Percentiles rank a stretch among this genome's conserved stretches.
phyloP scores from a whole-genome alignment of 2,113 vertebrate genomes.

The Australoheros scitulus region DNA sequence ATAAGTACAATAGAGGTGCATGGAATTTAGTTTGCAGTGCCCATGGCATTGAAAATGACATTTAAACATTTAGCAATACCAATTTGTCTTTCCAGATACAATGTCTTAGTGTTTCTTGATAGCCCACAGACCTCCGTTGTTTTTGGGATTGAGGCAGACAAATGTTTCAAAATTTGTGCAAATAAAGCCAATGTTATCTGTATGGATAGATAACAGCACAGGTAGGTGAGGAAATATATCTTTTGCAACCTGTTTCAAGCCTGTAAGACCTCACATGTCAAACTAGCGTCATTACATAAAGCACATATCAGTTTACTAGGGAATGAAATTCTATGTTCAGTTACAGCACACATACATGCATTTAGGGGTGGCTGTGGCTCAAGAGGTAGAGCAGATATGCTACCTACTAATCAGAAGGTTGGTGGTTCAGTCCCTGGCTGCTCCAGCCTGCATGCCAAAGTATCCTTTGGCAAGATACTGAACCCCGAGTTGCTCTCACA shows the following conservation, averaged over 20 bases:
- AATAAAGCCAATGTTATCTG: neutral
- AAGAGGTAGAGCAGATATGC: no score
- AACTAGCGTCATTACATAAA: neutral
- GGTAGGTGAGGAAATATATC: neutral
- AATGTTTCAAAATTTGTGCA: constrained; percentile 3
- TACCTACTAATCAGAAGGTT: no score
- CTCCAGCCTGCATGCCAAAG: no score
- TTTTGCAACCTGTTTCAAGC: neutral
- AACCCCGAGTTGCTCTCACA: no score
- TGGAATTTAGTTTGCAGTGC: constrained; percentile 2
- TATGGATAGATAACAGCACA: neutral
- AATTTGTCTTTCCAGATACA: neutral
- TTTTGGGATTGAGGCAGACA: neutral
- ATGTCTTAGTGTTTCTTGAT: neutral
- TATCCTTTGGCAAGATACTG: no score
- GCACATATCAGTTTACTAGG: neutral
- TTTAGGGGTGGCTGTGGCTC: no score
- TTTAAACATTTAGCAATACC: neutral
- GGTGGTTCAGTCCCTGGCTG: no score
- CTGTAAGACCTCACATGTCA: neutral
- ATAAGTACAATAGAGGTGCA: neutral
- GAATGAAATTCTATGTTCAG: accelerated
- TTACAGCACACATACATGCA: no score
- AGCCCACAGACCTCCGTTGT: neutral
- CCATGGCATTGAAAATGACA: neutral